Evolutionary conservation across 1,140 invertebrate species (phyloP).

Genomic region (Cardiocondyla obscurior): DNA sequence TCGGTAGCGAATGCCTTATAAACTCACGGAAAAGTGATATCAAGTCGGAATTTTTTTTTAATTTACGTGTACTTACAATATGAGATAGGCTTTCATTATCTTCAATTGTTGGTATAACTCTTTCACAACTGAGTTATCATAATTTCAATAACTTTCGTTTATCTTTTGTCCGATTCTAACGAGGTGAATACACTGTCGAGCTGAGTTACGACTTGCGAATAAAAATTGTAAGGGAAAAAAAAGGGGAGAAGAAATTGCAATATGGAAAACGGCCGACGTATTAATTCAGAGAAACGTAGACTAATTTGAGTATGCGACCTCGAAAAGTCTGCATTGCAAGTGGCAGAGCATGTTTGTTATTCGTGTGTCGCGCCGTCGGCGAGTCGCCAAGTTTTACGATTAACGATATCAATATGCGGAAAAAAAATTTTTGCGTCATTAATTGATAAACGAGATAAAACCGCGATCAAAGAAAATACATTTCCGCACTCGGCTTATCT

Average conservation of each 20-base stretch:
- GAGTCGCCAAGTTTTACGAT: not conserved
- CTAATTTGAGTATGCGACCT: constrained; percentile 24
- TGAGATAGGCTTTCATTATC: not conserved
- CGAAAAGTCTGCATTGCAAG: not conserved
- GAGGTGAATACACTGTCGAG: too few species aligned
- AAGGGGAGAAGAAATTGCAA: not conserved
- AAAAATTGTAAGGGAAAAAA: not conserved
- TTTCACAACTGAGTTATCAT: not conserved
- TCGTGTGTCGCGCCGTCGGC: not conserved
- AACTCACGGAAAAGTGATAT: not conserved
- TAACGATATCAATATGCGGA: constrained; percentile 14
- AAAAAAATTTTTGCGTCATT: not conserved
- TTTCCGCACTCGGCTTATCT: not conserved
- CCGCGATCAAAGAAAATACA: not conserved
- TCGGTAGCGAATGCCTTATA: too few species aligned
- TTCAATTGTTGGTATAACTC: not conserved
- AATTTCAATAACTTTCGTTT: not conserved
- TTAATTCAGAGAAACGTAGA: constrained; percentile 1
- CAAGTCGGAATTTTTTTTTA: not conserved
- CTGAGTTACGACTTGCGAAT: not conserved
- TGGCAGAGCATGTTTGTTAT: not conserved
- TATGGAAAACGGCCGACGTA: not conserved
- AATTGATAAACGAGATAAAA: constrained; percentile 10
- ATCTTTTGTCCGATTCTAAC: not conserved
- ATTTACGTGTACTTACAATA: not conserved